Percentiles rank a stretch among this genome's conserved stretches.
Evolutionary conservation across 2,797 vertebrate species (phyloP).

Genomic region (Mormyrops boulengeri): DNA sequence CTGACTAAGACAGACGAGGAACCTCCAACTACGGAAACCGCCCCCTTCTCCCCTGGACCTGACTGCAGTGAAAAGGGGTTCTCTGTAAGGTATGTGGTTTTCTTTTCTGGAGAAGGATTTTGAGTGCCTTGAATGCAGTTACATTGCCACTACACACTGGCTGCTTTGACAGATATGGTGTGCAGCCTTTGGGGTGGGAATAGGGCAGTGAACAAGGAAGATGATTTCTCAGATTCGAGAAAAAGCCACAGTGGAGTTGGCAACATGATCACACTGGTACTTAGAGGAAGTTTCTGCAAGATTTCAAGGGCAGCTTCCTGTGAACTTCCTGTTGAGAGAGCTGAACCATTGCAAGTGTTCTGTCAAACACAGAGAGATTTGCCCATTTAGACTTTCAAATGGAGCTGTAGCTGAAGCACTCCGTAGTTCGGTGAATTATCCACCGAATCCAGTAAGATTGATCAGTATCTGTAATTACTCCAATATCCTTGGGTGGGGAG

Average conservation of each 20-base stretch:
- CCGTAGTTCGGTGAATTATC: not conserved
- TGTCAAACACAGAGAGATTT: not conserved
- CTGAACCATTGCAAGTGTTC: constrained; percentile 15
- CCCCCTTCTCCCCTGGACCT: not conserved
- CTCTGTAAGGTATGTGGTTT: constrained; percentile 75
- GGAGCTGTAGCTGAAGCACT: not conserved
- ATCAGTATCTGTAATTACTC: not conserved
- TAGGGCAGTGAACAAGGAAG: not conserved
- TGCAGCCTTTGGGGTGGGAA: not conserved
- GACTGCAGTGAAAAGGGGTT: constrained; percentile 67
- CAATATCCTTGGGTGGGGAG: not conserved
- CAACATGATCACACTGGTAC: not conserved
- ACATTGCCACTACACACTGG: not conserved
- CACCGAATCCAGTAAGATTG: not conserved
- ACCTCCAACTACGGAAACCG: constrained; percentile 19
- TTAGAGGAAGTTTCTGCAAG: constrained; percentile 18
- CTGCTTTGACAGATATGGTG: not conserved
- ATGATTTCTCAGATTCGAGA: not conserved
- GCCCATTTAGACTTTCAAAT: not conserved
- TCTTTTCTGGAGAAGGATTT: not conserved
- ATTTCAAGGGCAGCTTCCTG: constrained; percentile 20
- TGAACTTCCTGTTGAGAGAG: constrained; percentile 35
- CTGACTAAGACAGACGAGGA: constrained; percentile 35
- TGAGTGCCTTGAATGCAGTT: too few relatives aligned
- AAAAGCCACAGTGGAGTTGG: not conserved